Evolutionary conservation across 2,113 vertebrate species (phyloP).

Genomic region (Okapia johnstoni): DNA sequence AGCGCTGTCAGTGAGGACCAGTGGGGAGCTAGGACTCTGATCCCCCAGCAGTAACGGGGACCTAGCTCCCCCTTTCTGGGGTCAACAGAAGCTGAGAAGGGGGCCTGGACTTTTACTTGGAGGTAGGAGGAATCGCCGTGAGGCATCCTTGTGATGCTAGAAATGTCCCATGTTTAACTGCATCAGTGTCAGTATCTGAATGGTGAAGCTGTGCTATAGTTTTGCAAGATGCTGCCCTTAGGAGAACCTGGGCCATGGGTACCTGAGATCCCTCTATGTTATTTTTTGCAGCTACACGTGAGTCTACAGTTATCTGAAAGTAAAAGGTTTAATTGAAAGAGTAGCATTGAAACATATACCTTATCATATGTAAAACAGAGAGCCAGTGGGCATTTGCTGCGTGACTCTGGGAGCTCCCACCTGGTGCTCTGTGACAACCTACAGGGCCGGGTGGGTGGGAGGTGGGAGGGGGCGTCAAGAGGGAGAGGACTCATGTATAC

Average conservation of each 20-base stretch:
- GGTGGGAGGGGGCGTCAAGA: background rate
- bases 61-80: background rate
- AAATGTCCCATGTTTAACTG: fast-evolving
- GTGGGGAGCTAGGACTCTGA: background rate
- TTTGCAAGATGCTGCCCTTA: background rate
- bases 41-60: background rate
- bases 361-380: background rate
- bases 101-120: background rate
- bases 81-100: background rate
- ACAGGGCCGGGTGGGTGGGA: background rate
- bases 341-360: background rate
- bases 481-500: background rate
- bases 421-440: background rate
- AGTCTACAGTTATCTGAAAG: background rate
- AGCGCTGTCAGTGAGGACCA: background rate
- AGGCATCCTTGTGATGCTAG: background rate
- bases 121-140: fast-evolving
- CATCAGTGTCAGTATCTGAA: fast-evolving
- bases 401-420: background rate
- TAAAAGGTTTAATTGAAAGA: background rate
- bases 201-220: fast-evolving
- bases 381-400: background rate
- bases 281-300: background rate
- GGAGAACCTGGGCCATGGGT: background rate
- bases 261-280: background rate